Evolutionary conservation across 1,140 invertebrate genomes (phyloP), one percentile per base, ranked within the genome.

Genomic region (Reticulitermes speratus): DNA sequence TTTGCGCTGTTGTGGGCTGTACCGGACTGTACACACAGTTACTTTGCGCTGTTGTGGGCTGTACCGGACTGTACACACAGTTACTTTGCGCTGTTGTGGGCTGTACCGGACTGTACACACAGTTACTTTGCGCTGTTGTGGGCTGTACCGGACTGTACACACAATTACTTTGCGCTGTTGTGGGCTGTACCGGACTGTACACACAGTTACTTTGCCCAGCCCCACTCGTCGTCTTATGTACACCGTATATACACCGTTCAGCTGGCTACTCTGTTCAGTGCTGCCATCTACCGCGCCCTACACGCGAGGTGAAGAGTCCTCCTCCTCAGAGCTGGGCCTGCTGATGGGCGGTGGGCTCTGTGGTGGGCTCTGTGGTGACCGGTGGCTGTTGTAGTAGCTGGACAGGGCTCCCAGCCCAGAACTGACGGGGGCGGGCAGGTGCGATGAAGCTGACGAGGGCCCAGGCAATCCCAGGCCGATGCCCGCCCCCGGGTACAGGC

Each of bases 401-500:
- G 93, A 94, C 85, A 95, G 91, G n/a, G 91, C 91, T n/a, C 92
- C 91, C 9, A 93, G 88, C 2, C 55, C 55, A 23, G 55, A 59
- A 6, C 55, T 8, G 14, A 65, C 59, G 83, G 87, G 93, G 45
- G 94, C 94, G 3, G 94, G 94, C 82, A 86, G 75, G 85, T 52
- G 87, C 75, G 59, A 83, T 3, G 82, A n/a, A 3, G 83, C 82
- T 0, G 85, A 30, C 86, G 87, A 69, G 87, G 88, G 83, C 44
- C 94, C 94, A 21, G 95, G 93, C 52, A 95, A 90, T 86, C 92
- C 92, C 85, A 93, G 89, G 21, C 93, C 93, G 55, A 91, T 88
- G 92, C 94, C 93, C 44, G 93, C 91, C 16, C 93, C 91, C 0
- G 94, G 94, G 88, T 95, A 95, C 14, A 95, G 93, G 89, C 97